Conservation (phyloP, 2,797 vertebrate species). For the Peromyscus attwateri region DNA sequence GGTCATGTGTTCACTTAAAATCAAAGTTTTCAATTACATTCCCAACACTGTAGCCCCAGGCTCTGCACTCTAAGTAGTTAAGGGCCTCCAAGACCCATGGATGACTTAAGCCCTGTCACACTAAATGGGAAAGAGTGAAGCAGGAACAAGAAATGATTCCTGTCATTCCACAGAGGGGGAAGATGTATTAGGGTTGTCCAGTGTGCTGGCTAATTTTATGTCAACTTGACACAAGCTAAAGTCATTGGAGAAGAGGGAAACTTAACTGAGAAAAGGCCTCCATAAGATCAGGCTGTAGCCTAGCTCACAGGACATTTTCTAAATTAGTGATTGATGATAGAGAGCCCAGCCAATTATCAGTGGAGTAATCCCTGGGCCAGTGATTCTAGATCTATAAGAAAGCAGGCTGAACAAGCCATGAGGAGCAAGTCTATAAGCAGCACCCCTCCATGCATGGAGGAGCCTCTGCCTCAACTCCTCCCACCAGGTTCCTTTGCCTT, state of each 20-base stretch:
- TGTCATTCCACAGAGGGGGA: neutral
- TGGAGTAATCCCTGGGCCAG: neutral
- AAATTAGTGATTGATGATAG: neutral
- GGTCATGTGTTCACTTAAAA: neutral
- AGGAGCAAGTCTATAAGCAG: neutral
- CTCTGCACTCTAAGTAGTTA: neutral
- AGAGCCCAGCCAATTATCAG: neutral
- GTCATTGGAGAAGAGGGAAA: neutral
- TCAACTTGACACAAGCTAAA: neutral
- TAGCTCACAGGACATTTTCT: neutral
- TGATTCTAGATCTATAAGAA: neutral
- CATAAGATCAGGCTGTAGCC: no score
- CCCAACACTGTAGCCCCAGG: neutral
- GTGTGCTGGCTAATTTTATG: neutral
- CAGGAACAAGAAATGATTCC: neutral
- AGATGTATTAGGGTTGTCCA: neutral
- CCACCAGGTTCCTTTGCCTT: neutral
- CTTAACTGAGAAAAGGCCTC: neutral
- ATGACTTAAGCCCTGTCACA: neutral
- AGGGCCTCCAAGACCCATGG: neutral
- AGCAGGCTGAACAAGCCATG: neutral
- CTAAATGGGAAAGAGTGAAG: neutral
- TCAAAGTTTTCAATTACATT: neutral
- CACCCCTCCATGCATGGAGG: neutral
- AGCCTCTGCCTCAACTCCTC: no score